Evolutionary conservation across 2,113 vertebrate genomes (phyloP).

Genomic region (Phocoena sinus): DNA sequence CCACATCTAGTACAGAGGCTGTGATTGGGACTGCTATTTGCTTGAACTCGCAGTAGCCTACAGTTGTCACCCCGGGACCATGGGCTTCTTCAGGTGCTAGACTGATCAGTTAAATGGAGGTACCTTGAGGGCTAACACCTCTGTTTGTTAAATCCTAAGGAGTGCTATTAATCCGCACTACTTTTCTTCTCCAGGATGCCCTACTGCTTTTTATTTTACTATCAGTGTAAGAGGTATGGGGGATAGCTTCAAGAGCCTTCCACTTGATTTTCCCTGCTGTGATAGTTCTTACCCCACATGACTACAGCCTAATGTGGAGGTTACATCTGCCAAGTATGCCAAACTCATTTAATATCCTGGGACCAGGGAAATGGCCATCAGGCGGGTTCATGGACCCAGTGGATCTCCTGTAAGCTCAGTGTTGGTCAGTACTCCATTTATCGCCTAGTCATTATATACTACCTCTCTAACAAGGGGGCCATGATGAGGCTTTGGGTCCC

Average conservation of each 20-base stretch:
- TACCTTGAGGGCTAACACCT: not conserved
- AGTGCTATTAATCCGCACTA: not conserved
- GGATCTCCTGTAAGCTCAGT: not conserved
- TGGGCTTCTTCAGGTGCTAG: not conserved
- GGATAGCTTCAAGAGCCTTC: not conserved
- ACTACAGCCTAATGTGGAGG: not conserved
- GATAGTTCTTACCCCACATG: not conserved
- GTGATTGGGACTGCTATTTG: not conserved
- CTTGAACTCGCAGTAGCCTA: not conserved
- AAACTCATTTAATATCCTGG: not conserved
- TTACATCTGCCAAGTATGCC: not conserved
- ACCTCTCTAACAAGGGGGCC: not conserved
- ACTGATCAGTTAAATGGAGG: not conserved
- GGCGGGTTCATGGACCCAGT: not conserved
- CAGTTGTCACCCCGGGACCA: not conserved
- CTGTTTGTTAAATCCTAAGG: not conserved
- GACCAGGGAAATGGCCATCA: not conserved
- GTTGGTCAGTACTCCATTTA: not conserved
- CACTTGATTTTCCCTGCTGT: not conserved
- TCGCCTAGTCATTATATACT: not conserved
- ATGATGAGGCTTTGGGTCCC: not conserved
- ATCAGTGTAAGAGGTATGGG: not conserved
- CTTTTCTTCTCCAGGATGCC: not conserved
- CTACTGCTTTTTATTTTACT: not conserved
- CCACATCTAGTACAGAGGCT: not conserved